These are phyloP conservation scores for Aurelia sp. DNA, from an alignment of 30 jellyfish, hydroid and myxozoan species.

Conservation along the genomic window DNA sequence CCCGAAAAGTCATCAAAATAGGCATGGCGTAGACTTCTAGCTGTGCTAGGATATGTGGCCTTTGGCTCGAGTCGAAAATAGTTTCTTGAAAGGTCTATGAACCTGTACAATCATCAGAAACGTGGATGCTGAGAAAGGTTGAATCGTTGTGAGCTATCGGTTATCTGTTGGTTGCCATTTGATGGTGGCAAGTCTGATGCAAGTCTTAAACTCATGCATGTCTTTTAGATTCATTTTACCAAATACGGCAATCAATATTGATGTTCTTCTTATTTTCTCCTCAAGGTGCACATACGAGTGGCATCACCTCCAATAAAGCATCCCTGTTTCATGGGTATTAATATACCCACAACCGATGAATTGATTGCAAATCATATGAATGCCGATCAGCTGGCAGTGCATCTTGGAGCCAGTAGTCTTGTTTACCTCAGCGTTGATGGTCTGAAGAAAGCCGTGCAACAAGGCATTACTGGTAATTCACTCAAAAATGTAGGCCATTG, in stretches of 20 bases:
- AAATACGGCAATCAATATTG: not conserved
- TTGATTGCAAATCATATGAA: conserved; percentile 80
- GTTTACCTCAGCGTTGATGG: conserved; percentile 91
- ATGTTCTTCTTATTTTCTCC: not conserved
- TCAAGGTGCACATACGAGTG: conserved; percentile 83
- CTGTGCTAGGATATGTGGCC: too few species aligned
- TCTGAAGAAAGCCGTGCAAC: conserved; percentile 59
- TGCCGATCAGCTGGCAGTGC: conserved; percentile 78
- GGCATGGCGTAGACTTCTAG: too few species aligned
- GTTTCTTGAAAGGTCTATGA: too few species aligned
- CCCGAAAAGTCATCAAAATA: too few species aligned
- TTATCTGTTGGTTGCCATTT: too few species aligned
- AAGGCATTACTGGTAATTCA: conserved; percentile 34
- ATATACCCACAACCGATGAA: conserved; percentile 87
- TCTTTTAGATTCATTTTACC: not conserved
- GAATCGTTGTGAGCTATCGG: too few species aligned
- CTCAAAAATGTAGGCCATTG: conserved; percentile 78
- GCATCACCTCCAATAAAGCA: conserved; percentile 96
- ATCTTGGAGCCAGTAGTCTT: conserved; percentile 82
- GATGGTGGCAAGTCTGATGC: too few species aligned
- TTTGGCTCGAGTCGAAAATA: too few species aligned
- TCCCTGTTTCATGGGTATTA: conserved; percentile 96
- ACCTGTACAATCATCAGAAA: too few species aligned
- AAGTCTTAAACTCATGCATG: too few species aligned
- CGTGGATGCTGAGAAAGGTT: too few species aligned